phyloP scores from a whole-genome alignment of 2,113 vertebrate species.

The Columba janthina region DNA sequence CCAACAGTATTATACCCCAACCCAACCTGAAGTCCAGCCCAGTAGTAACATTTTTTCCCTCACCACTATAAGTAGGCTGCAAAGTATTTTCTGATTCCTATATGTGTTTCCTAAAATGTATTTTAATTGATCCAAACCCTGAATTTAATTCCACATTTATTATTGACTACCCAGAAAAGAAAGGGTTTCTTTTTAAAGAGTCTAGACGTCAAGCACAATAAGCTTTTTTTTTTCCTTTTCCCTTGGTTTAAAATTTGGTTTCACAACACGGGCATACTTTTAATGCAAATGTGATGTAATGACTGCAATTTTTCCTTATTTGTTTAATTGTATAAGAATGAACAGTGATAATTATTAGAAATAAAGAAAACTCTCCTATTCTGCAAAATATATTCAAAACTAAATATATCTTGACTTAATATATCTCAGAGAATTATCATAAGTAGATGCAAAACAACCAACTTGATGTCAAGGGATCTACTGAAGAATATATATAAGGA shows the following conservation, averaged over 20 bases:
- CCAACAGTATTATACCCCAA: not conserved
- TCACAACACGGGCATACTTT: not conserved
- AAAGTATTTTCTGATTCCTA: not conserved
- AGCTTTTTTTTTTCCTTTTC: not conserved
- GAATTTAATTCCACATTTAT: not conserved
- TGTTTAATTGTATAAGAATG: not conserved
- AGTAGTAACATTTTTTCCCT: not conserved
- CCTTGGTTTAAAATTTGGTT: not conserved
- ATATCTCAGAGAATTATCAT: not conserved
- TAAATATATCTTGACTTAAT: not conserved
- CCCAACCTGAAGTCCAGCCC: not conserved
- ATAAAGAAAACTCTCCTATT: not conserved
- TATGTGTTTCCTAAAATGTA: not conserved
- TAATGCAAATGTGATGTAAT: not conserved
- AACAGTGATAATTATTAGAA: not conserved
- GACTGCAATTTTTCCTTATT: not conserved
- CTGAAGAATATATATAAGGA: not conserved
- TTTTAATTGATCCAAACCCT: not conserved
- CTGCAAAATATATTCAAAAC: not conserved
- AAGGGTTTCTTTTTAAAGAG: not conserved
- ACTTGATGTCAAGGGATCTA: not conserved
- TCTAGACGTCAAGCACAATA: not conserved
- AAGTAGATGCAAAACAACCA: not conserved
- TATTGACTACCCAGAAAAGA: not conserved
- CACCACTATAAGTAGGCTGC: not conserved